These are phyloP conservation scores for Mongoloraphidia duomilia DNA, from an alignment of 2,888 invertebrate species.

Conservation along the genomic window DNA sequence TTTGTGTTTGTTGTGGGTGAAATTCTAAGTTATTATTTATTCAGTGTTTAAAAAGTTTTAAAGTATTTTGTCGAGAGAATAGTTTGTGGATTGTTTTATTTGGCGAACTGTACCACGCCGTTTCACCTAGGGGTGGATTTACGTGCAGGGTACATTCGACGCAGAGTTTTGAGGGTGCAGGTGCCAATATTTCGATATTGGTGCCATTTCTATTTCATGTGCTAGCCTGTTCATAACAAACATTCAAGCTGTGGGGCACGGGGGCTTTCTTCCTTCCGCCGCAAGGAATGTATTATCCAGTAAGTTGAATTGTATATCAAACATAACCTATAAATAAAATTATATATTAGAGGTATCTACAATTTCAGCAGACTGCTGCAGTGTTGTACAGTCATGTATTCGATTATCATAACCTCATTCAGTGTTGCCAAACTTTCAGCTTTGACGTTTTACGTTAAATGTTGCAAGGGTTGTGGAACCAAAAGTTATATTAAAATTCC, in stretches of 20 bases:
- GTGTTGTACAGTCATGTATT: no score
- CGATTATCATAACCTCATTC: not conserved
- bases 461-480: no score
- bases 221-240: conserved; percentile 45
- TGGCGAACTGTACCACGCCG: not conserved
- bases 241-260: conserved; percentile 95
- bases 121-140: not conserved
- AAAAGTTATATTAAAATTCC: no score
- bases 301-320: conserved; percentile 38
- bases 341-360: no score
- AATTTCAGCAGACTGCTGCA: not conserved
- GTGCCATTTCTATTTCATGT: conserved; percentile 36
- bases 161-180: not conserved
- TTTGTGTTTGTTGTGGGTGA: not conserved
- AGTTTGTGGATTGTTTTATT: not conserved
- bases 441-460: no score
- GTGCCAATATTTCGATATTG: conserved; percentile 4
- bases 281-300: conserved; percentile 95
- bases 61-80: not conserved
- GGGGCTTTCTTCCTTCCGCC: conserved; percentile 92
- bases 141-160: not conserved
- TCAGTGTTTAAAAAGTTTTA: not conserved
- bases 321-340: no score
- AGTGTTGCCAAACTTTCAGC: conserved; percentile 8
- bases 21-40: not conserved